Percentiles rank a stretch among this genome's conserved stretches.
phyloP scores from a whole-genome alignment of 2,797 vertebrate species.

The Xiphophorus birchmanni region DNA sequence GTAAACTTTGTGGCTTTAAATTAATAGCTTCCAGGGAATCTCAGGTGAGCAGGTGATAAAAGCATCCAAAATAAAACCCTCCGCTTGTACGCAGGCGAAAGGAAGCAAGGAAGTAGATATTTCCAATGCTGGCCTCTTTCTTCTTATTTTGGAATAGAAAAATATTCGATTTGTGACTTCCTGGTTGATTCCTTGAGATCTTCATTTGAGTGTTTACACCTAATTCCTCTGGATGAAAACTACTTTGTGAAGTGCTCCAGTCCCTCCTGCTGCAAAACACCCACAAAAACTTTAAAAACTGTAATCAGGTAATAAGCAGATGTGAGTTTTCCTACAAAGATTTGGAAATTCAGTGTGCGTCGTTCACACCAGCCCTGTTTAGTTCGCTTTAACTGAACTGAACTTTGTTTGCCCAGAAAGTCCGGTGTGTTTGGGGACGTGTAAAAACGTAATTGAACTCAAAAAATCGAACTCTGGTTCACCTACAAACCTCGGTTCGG shows the following conservation, averaged over 20 bases:
- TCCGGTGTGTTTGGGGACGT: no score
- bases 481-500: no score
- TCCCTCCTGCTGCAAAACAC: neutral
- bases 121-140: neutral
- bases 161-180: neutral
- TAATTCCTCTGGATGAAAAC: neutral
- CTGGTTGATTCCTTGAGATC: neutral
- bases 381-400: no score
- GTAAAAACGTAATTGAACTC: no score
- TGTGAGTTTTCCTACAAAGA: neutral
- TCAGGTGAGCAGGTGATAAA: slow-evolving; percentile 80
- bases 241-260: neutral
- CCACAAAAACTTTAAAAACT: neutral
- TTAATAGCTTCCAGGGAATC: slow-evolving; percentile 86
- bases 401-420: no score
- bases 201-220: neutral
- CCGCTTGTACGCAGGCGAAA: slow-evolving; percentile 50
- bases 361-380: no score
- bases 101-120: slow-evolving; percentile 31
- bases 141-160: neutral
- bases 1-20: slow-evolving; percentile 91
- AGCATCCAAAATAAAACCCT: slow-evolving; percentile 69
- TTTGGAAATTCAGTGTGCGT: neutral
- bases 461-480: no score
- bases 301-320: neutral